Evolutionary conservation across 2,888 invertebrate species (phyloP).

Genomic region (Amiota communis): DNA sequence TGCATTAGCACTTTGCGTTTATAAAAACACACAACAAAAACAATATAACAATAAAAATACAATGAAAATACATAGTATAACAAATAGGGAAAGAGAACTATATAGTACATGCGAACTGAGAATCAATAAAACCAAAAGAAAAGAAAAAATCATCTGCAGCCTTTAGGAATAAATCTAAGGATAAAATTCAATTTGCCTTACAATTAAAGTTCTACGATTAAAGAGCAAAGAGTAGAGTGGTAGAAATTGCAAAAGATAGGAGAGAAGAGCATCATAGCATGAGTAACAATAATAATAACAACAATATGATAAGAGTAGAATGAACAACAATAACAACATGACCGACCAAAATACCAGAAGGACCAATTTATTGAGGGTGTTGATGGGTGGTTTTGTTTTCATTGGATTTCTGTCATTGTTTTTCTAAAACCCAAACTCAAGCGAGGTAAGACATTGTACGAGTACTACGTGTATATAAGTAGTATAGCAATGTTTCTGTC

Average conservation of each 20-base stretch:
- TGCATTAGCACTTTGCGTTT: slow-evolving; percentile 68
- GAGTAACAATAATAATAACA: slow-evolving; percentile 42
- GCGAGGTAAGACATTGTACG: not conserved
- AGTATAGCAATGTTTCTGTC: not conserved
- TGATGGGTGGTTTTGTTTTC: slow-evolving; percentile 72
- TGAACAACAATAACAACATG: slow-evolving; percentile 37
- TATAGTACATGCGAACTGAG: not conserved
- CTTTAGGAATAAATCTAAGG: slow-evolving; percentile 13
- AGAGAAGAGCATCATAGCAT: slow-evolving; percentile 32
- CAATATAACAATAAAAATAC: slow-evolving; percentile 19
- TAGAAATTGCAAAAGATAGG: too few species aligned
- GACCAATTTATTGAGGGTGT: slow-evolving; percentile 62
- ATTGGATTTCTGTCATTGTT: slow-evolving; percentile 66
- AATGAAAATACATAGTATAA: slow-evolving; percentile 34
- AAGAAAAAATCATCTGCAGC: slow-evolving; percentile 22
- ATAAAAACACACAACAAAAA: slow-evolving; percentile 48
- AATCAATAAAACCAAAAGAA: slow-evolving; percentile 12
- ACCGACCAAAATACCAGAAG: slow-evolving; percentile 16
- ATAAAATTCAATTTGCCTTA: slow-evolving; percentile 47
- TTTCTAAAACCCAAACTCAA: slow-evolving; percentile 50
- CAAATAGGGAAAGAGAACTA: slow-evolving; percentile 32
- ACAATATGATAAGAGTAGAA: slow-evolving; percentile 37
- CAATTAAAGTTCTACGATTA: slow-evolving; percentile 61
- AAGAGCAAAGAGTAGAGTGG: too few species aligned
- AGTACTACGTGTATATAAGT: too few species aligned